Evolutionary conservation across 2,888 invertebrate species (phyloP).

Genomic region (Nemurella pictetii): DNA sequence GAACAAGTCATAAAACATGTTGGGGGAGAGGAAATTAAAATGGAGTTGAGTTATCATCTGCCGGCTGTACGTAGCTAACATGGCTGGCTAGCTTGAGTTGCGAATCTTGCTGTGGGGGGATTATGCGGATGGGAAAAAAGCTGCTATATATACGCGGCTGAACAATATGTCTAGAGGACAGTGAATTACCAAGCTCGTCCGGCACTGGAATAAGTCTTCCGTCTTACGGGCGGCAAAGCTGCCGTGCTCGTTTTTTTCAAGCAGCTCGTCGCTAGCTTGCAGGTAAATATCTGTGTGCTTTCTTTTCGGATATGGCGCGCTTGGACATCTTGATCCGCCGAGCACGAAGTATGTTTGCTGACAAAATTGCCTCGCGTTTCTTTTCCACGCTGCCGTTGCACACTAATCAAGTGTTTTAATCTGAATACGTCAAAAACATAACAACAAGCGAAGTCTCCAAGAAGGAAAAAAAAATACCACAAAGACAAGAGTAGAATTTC

Average conservation of each 20-base stretch:
- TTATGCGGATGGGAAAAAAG: neutral
- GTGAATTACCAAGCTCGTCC: neutral
- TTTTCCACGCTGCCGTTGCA: neutral
- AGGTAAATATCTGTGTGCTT: neutral
- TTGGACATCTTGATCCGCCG: neutral
- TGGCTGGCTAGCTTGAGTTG: too few relatives aligned
- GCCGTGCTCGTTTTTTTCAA: neutral
- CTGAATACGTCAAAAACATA: neutral
- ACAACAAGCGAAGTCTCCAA: neutral
- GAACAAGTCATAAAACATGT: conserved; percentile 13
- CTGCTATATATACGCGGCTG: neutral
- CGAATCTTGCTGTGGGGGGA: too few relatives aligned
- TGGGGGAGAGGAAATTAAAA: conserved; percentile 22
- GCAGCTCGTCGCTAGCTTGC: neutral
- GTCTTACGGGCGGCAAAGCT: neutral
- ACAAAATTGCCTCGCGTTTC: neutral
- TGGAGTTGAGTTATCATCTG: conserved; percentile 15
- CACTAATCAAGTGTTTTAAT: neutral
- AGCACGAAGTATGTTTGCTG: neutral
- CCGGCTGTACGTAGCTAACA: neutral
- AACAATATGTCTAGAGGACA: neutral
- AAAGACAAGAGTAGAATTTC: neutral
- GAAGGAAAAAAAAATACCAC: neutral
- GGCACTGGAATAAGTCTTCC: neutral
- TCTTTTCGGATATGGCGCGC: too few relatives aligned